A percentile compares a stretch with the other conserved stretches of the same genome.
Conservation (phyloP, 2,888 invertebrate genomes). For the Incurvaria masculella region DNA sequence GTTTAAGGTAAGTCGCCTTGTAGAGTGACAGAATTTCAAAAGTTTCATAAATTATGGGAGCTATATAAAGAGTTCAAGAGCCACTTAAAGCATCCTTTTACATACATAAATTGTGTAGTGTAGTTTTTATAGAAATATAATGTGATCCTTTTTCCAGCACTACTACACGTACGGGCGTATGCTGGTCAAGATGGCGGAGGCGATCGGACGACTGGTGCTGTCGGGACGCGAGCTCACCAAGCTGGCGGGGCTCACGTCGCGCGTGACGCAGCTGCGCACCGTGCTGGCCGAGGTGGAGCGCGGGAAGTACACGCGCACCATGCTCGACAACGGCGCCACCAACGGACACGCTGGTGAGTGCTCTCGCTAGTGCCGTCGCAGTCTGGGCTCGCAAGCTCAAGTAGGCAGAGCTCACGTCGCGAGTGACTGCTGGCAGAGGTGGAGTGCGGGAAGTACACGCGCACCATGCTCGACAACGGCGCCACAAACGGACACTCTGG, state of each 20-base stretch:
- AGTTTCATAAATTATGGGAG: too few species aligned
- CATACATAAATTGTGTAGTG: neutral
- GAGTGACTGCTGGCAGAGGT: conserved; percentile 89
- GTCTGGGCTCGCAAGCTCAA: too few species aligned
- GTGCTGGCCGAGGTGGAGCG: conserved; percentile 82
- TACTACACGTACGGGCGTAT: conserved; percentile 98
- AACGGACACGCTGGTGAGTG: neutral
- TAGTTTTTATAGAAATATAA: conserved; percentile 5
- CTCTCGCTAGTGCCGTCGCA: too few species aligned
- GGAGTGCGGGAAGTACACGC: conserved; percentile 69
- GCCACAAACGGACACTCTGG: conserved; percentile 12
- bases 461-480: conserved; percentile 51
- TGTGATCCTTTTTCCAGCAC: conserved; percentile 47
- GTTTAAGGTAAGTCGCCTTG: conserved; percentile 62
- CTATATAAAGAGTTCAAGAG: too few species aligned
- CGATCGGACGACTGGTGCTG: conserved; percentile 91
- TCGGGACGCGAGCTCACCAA: conserved; percentile 94
- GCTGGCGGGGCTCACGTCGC: conserved; percentile 89
- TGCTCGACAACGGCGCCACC: conserved; percentile 37
- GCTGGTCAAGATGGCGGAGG: conserved; percentile 95
- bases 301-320: conserved; percentile 66
- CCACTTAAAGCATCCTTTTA: neutral
- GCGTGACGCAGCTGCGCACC: conserved; percentile 84
- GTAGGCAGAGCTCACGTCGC: conserved; percentile 89
- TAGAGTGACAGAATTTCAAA: too few species aligned